These are phyloP conservation scores for Gallinago stenura DNA, from an alignment of 2,797 vertebrate genomes.

Conservation along the genomic window DNA sequence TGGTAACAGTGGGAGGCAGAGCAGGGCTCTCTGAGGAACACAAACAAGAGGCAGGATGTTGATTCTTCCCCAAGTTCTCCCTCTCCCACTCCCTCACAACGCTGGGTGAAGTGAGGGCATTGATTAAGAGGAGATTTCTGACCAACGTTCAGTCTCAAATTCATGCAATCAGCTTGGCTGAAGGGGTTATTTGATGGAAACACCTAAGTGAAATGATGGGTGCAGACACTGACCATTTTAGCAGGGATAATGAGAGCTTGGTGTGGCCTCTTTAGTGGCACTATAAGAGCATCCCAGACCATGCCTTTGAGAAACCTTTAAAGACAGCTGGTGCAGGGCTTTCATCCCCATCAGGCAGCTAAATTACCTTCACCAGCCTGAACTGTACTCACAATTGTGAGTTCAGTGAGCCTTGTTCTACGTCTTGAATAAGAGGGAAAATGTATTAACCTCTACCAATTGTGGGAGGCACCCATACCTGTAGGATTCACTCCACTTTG, in stretches of 20 bases:
- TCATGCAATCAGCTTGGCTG: not conserved
- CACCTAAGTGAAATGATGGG: not conserved
- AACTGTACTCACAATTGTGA: not conserved
- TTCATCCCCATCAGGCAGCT: not conserved
- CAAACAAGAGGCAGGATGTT: fast-evolving
- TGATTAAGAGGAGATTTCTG: not conserved
- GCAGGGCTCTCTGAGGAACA: not conserved
- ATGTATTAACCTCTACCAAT: not conserved
- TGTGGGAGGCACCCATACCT: not conserved
- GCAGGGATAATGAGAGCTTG: not conserved
- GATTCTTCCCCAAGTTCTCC: not conserved
- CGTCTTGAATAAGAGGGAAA: no score
- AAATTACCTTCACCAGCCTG: not conserved
- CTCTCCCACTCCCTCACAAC: not conserved
- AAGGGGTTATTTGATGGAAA: not conserved
- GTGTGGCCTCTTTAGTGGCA: not conserved
- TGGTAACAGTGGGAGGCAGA: not conserved
- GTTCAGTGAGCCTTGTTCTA: not conserved
- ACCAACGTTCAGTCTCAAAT: not conserved
- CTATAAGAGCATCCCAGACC: not conserved
- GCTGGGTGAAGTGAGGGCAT: not conserved
- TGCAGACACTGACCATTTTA: not conserved
- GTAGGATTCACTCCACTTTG: not conserved
- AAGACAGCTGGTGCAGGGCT: not conserved
- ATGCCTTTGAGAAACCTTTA: not conserved